Base-by-base conservation (phyloP, 2,888 invertebrate species). In the Dyspetes luteomarginatus region DNA sequence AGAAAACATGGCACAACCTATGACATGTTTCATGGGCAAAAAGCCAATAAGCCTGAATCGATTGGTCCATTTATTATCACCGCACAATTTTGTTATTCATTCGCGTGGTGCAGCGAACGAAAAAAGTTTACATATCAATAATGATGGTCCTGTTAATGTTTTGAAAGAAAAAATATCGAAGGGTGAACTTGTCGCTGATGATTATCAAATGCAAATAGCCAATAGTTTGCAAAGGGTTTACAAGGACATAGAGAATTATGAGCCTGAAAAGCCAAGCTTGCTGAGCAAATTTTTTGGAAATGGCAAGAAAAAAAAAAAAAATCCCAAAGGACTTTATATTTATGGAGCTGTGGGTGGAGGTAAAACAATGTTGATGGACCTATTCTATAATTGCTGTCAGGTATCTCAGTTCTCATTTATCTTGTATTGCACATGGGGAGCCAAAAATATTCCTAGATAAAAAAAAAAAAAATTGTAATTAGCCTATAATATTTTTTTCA, bases 301-400 rank as follows among this genome's bases (percentile, higher is more conserved):
- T 82, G 92, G 93, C 28, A 87, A 87, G 60, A 86, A 86, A 80
- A 89, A 86, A 76, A 87, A 85, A 52, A 92, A 93, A 81, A 93
- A 93, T 45, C 96, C 97, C 0, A 95, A 95, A 92, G 98, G 98
- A 3, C 92, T 98, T 9, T 98, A 98, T 89, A 95, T 98, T 78
- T 95, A 96, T 92, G 98, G 98, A 73, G 96, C 97, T 89, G 97
- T 98, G 82, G 97, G 98, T 56, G 97, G 98, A 86, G 99, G 99
- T 55, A 99, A 99, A 94, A 99, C 99, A 4, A 99, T 99, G 96
- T 93, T 99, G 76, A 99, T 99, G 99, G 99, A 99, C 93, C 93
- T 99, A 88, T 99, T 99, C 93, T 98, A 96, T 93, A 95, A 97
- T 86, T 95, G 95, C 89, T 95, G 95, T 90, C 92, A 93, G 86